phyloP scores from a whole-genome alignment of 2,113 vertebrate genomes.

The Amia ocellicauda region DNA sequence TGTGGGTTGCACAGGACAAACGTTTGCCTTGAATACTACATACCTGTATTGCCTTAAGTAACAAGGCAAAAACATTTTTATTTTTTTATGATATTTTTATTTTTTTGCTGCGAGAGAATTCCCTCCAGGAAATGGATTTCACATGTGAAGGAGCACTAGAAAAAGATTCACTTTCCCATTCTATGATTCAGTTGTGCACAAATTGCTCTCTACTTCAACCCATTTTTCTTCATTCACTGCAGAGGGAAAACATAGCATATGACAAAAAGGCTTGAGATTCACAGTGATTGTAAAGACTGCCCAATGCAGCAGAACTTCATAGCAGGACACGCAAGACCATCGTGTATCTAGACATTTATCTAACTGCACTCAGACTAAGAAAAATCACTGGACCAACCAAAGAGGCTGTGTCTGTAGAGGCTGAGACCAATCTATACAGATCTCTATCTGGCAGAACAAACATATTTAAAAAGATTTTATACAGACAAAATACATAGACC shows the following conservation, averaged over 20 bases:
- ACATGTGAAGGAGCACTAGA: background rate
- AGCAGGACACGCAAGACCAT: background rate
- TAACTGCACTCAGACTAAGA: background rate
- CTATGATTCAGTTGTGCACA: constrained; percentile 12
- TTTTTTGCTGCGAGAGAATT: background rate
- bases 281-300: background rate
- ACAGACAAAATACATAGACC: too few relatives aligned
- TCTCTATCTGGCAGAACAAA: too few relatives aligned
- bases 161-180: background rate
- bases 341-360: background rate
- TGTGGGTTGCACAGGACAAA: too few relatives aligned
- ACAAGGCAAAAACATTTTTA: too few relatives aligned
- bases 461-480: too few relatives aligned
- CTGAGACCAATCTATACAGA: too few relatives aligned
- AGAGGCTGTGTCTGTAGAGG: too few relatives aligned
- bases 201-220: constrained; percentile 4
- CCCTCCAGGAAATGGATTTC: background rate
- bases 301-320: background rate
- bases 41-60: background rate
- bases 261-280: background rate
- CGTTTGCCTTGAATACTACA: too few relatives aligned
- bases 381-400: too few relatives aligned
- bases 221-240: constrained; percentile 5
- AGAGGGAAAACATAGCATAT: background rate
- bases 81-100: too few relatives aligned